Evolutionary conservation across 2,113 vertebrate genomes (phyloP).

Genomic region (Eudyptes chrysolophus): DNA sequence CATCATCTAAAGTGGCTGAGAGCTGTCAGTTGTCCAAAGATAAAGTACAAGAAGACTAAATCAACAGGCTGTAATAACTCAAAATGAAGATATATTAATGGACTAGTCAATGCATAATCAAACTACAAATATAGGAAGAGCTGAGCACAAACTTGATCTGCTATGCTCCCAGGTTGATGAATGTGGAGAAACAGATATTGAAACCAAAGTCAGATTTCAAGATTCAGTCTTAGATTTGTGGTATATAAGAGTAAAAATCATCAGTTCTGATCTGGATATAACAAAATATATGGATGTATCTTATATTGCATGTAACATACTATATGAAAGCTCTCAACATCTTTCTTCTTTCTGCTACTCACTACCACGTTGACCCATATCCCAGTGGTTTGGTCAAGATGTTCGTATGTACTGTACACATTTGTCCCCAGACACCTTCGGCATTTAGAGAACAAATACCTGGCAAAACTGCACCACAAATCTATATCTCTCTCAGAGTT

Average conservation of each 20-base stretch:
- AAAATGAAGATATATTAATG: background rate
- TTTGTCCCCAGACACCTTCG: background rate
- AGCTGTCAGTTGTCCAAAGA: background rate
- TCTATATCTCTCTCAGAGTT: accelerated
- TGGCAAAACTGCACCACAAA: background rate
- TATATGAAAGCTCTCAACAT: background rate
- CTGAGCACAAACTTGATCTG: background rate
- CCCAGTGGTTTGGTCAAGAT: background rate
- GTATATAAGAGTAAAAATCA: background rate
- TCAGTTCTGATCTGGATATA: background rate
- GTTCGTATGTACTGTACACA: background rate
- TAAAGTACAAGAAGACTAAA: background rate
- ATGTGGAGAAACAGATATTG: background rate
- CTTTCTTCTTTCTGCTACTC: background rate
- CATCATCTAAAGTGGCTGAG: background rate
- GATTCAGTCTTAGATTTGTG: background rate
- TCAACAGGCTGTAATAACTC: background rate
- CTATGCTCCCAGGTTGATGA: background rate
- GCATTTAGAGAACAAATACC: background rate
- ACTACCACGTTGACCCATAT: background rate
- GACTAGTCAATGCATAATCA: background rate
- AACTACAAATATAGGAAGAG: background rate
- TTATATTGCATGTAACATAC: background rate
- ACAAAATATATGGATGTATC: background rate
- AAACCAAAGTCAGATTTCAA: background rate